Evolutionary conservation across 2,888 invertebrate genomes (phyloP), one percentile per base, ranked within the genome.

Genomic region (Ormyrus pomaceus): DNA sequence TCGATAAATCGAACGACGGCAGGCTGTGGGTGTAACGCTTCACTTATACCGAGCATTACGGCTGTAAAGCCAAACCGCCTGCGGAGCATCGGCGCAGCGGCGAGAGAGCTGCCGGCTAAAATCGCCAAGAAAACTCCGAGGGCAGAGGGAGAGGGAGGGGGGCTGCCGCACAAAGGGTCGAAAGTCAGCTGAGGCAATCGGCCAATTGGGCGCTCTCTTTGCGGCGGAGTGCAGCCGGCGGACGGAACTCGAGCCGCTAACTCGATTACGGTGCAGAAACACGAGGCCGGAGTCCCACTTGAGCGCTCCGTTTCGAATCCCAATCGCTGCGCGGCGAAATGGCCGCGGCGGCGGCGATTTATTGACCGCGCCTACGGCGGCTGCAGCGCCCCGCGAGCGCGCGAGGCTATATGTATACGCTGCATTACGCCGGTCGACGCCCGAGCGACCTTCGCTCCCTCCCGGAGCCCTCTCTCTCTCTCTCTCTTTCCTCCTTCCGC

Each of bases 301-400:
- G 34, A 34, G 34, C 46, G 10, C 70, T 46, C 13, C 11, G 8
- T 46, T 45, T 45, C 13, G 64, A 70, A 58, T 70, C 48, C 71
- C 58, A 66, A 72, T 78, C 78, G 78, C 34, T 34, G 34, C 34
- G 34, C 34, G 34, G 34, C 34, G 34, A 34, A 73, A 73, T 77
- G 59, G 71, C 66, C 7, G 56, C 53, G 58, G 8, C 59, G 59
- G 58, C 11, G 53, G 71, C 71, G 71, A 77, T 77, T 77, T 77
- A 77, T 77, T 77, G 77, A 77, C 71, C 77, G 77, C 77, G 62
- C 68, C 61, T 62, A 69, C 68, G 61, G 61, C 46, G 61, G 59
- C 53, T 71, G 61, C 51, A 53, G 51, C 61, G 51, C 9, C 59
- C 19, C 59, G 19, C 56, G 62, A 34, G 34, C 45, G 7, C 45